These are phyloP conservation scores for Zaprionus obscuricornis DNA, from an alignment of 2,888 invertebrate genomes.

Conservation along the genomic window DNA sequence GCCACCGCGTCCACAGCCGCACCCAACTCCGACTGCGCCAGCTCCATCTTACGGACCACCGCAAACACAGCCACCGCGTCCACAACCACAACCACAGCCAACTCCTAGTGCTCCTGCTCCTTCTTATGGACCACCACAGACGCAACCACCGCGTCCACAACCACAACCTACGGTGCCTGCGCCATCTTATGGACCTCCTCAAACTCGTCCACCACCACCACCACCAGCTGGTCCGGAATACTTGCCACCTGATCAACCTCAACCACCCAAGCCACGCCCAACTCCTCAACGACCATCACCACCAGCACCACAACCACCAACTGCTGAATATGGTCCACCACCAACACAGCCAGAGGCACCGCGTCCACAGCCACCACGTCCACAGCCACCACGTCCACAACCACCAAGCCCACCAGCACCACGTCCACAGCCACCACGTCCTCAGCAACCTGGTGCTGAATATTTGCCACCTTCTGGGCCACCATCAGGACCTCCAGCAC, in stretches of 20 bases:
- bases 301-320: slow-evolving; percentile 32
- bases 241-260: slow-evolving; percentile 51
- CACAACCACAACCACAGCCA: slow-evolving; percentile 26
- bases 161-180: slow-evolving; percentile 44
- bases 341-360: slow-evolving; percentile 24
- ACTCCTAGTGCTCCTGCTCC: slow-evolving; percentile 35
- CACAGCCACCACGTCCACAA: slow-evolving; percentile 20
- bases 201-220: slow-evolving; percentile 60
- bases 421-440: slow-evolving; percentile 30
- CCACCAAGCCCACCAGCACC: slow-evolving; percentile 30
- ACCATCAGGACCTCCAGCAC: slow-evolving; percentile 34
- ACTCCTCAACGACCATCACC: slow-evolving; percentile 31
- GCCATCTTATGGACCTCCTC: slow-evolving; percentile 49
- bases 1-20: slow-evolving; percentile 32
- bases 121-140: slow-evolving; percentile 49
- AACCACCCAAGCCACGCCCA: slow-evolving; percentile 54
- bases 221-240: slow-evolving; percentile 58
- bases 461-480: slow-evolving; percentile 50
- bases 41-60: slow-evolving; percentile 40
- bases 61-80: slow-evolving; percentile 39
- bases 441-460: slow-evolving; percentile 39
- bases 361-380: slow-evolving; percentile 7
- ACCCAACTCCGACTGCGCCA: slow-evolving; percentile 44
- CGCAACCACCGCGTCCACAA: slow-evolving; percentile 48
- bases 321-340: slow-evolving; percentile 53